Evolutionary conservation across 2,888 invertebrate species (phyloP).

Genomic region (Timandra comae): DNA sequence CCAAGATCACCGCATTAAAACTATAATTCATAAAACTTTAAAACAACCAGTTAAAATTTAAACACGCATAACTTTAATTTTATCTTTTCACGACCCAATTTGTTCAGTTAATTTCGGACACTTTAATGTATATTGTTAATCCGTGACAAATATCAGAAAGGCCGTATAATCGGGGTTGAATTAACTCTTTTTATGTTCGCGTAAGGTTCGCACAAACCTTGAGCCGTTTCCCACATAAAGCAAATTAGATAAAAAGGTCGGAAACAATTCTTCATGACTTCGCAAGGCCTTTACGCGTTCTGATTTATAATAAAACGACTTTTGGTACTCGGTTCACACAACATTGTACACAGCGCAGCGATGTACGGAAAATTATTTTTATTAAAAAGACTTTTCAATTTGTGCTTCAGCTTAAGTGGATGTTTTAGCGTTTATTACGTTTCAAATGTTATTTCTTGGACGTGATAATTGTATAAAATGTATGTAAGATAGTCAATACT

Average conservation of each 20-base stretch:
- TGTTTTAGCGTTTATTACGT: too few relatives aligned
- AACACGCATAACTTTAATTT: background rate
- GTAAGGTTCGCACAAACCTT: conserved; percentile 17
- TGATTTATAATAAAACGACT: conserved; percentile 20
- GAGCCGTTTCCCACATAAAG: conserved; percentile 14
- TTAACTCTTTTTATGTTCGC: conserved; percentile 18
- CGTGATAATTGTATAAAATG: too few relatives aligned
- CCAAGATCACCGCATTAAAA: conserved; percentile 18
- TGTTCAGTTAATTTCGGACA: conserved; percentile 1
- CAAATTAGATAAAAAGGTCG: conserved; percentile 23
- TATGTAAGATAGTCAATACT: too few relatives aligned
- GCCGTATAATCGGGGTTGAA: conserved; percentile 9
- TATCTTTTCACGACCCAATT: conserved; percentile 10
- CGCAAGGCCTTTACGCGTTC: conserved; percentile 19
- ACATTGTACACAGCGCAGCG: too few relatives aligned
- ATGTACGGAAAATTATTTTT: conserved; percentile 29
- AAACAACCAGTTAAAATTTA: conserved; percentile 3
- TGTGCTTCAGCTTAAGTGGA: too few relatives aligned
- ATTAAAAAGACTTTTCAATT: too few relatives aligned
- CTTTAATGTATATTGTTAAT: background rate
- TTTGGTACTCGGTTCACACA: conserved; percentile 6
- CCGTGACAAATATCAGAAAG: conserved; percentile 2
- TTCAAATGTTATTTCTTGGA: too few relatives aligned
- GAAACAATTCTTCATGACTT: conserved; percentile 24
- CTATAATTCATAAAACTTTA: conserved; percentile 24